A percentile compares a stretch with the other conserved stretches of the same genome.
These are phyloP conservation scores for Hartigia nigra DNA, from an alignment of 2,888 invertebrate species.

Conservation along the genomic window DNA sequence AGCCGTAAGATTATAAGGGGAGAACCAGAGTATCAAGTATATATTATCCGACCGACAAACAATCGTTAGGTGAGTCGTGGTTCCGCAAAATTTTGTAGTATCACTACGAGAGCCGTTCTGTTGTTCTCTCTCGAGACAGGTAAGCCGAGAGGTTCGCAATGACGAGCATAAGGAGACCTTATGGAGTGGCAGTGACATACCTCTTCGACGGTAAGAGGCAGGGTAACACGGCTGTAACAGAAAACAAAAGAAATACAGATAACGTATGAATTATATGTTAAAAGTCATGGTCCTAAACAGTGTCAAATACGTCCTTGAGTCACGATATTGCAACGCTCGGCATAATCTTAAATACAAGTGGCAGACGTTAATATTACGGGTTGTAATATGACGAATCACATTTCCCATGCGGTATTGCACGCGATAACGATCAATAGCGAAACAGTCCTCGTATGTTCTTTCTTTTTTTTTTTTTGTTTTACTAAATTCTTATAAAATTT, in stretches of 20 bases:
- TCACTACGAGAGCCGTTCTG: constrained; percentile 13
- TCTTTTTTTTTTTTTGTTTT: neutral
- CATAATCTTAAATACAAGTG: constrained; percentile 2
- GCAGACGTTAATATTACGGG: constrained; percentile 3
- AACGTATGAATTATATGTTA: neutral
- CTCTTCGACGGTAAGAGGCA: constrained; percentile 97
- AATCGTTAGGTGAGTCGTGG: constrained; percentile 47
- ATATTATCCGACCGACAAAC: constrained; percentile 19
- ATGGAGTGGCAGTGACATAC: constrained; percentile 70
- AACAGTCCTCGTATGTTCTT: neutral
- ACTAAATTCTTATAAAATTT: neutral
- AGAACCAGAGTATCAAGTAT: neutral
- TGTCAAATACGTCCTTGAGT: constrained; percentile 33
- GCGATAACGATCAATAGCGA: constrained; percentile 7
- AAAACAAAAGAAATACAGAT: constrained; percentile 66
- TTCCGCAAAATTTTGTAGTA: constrained; percentile 27
- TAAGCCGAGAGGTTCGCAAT: neutral
- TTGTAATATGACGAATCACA: constrained; percentile 21
- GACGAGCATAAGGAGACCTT: constrained; percentile 13
- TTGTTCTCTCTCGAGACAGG: neutral
- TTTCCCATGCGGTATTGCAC: neutral
- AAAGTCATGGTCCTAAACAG: neutral
- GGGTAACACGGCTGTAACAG: constrained; percentile 88
- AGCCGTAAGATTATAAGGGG: neutral
- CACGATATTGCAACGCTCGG: constrained; percentile 12